Percentiles rank a stretch among this genome's conserved stretches.
phyloP scores from a whole-genome alignment of 2,888 invertebrate genomes.

The Leistus spinibarbis region DNA sequence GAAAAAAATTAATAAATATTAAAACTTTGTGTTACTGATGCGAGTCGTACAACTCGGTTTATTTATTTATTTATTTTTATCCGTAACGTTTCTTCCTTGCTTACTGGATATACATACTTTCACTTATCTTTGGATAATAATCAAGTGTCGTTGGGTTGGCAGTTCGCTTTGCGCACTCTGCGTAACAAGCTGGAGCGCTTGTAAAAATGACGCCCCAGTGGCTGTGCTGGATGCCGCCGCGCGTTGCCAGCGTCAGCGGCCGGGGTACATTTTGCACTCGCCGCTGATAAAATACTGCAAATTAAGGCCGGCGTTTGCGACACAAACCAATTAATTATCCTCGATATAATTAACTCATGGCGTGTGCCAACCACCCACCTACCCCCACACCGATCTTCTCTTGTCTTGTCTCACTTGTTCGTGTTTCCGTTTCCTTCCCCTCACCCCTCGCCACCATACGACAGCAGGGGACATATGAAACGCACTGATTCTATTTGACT shows the following conservation, averaged over 20 bases:
- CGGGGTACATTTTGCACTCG: background rate
- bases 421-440: no score
- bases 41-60: no score
- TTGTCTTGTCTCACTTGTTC: no score
- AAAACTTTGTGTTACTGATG: no score
- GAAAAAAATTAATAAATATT: no score
- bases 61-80: conserved; percentile 9
- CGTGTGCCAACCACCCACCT: background rate
- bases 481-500: no score
- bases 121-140: conserved; percentile 33
- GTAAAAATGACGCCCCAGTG: conserved; percentile 21
- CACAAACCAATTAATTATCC: conserved; percentile 39
- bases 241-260: background rate
- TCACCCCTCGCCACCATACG: no score
- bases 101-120: conserved; percentile 25
- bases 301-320: conserved; percentile 37
- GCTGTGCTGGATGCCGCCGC: background rate
- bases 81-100: background rate
- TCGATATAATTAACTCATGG: conserved; percentile 35
- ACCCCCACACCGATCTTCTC: no score
- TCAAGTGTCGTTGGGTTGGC: no score
- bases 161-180: conserved; percentile 12
- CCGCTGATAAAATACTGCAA: conserved; percentile 38
- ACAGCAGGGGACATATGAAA: no score
- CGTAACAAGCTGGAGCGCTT: background rate